Conservation (phyloP, 2,888 invertebrate species). For the Scaptomyza flava region DNA sequence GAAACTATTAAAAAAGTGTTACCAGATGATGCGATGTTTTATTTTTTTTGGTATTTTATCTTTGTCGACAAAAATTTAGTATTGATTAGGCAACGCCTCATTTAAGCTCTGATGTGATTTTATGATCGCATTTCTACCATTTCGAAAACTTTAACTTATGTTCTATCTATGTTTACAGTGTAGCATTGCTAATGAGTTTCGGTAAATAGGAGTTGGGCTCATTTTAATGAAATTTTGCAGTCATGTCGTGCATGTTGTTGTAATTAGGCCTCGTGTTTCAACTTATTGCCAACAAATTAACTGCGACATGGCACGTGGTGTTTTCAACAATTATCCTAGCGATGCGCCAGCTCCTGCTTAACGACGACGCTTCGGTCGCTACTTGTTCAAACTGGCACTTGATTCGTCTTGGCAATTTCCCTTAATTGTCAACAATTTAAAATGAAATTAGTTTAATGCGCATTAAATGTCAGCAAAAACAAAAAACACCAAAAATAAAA, state of each 20-base stretch:
- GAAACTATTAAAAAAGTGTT: too few relatives aligned
- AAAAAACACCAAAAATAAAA: constrained; percentile 10
- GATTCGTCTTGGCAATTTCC: constrained; percentile 78
- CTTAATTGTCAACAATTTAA: constrained; percentile 82
- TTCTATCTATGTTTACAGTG: background rate
- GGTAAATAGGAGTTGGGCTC: constrained; percentile 27
- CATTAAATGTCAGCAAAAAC: constrained; percentile 72
- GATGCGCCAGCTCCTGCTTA: background rate
- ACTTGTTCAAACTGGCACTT: constrained; percentile 22
- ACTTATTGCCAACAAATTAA: constrained; percentile 83
- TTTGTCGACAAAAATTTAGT: too few relatives aligned
- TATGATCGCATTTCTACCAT: too few relatives aligned
- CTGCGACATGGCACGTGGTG: constrained; percentile 82
- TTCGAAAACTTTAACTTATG: too few relatives aligned
- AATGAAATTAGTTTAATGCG: constrained; percentile 79
- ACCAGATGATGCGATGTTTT: too few relatives aligned
- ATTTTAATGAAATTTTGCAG: constrained; percentile 81
- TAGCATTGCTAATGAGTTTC: constrained; percentile 9
- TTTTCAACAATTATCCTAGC: constrained; percentile 23
- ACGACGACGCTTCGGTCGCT: background rate
- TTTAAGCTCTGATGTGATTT: too few relatives aligned
- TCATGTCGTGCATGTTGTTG: constrained; percentile 76
- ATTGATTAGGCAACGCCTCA: too few relatives aligned
- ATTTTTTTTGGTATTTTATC: too few relatives aligned
- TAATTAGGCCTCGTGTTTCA: constrained; percentile 80